These are phyloP conservation scores for Cardiocondyla obscurior DNA, from an alignment of 1,140 invertebrate species.

Conservation along the genomic window DNA sequence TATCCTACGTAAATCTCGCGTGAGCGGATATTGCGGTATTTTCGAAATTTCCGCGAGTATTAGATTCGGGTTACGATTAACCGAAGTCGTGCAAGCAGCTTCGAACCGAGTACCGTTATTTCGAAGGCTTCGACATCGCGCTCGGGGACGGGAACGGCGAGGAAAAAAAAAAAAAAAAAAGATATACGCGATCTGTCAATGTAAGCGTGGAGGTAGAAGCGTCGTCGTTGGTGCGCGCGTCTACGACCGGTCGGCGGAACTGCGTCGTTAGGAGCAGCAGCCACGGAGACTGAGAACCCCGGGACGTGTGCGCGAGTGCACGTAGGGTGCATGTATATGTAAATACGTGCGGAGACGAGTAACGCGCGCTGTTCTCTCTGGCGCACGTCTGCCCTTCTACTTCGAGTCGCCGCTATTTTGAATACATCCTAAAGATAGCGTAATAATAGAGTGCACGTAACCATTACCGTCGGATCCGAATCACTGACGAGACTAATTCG, in stretches of 20 bases:
- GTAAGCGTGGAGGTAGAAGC: not conserved
- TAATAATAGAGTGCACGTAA: slow-evolving; percentile 23
- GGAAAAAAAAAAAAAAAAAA: not conserved
- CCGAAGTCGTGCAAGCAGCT: no score
- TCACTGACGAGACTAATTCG: not conserved
- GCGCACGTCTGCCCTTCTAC: slow-evolving; percentile 80
- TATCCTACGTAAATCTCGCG: no score
- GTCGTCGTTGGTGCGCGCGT: not conserved
- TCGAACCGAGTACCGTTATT: not conserved
- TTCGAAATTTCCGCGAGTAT: no score
- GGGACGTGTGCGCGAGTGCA: slow-evolving; percentile 29
- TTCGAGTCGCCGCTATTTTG: slow-evolving; percentile 52
- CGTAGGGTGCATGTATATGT: slow-evolving; percentile 27
- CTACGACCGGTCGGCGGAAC: not conserved
- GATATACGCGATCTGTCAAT: not conserved
- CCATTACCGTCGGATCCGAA: not conserved
- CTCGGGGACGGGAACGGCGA: not conserved
- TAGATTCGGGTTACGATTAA: no score
- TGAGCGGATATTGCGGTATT: no score
- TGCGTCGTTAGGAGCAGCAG: slow-evolving; percentile 19
- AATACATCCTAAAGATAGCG: slow-evolving; percentile 43
- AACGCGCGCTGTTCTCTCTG: slow-evolving; percentile 76
- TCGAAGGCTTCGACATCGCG: not conserved
- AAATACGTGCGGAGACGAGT: slow-evolving; percentile 67
- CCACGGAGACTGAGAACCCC: slow-evolving; percentile 14